Conservation (phyloP, 2,113 vertebrate genomes). For the Calidris pugnax region DNA sequence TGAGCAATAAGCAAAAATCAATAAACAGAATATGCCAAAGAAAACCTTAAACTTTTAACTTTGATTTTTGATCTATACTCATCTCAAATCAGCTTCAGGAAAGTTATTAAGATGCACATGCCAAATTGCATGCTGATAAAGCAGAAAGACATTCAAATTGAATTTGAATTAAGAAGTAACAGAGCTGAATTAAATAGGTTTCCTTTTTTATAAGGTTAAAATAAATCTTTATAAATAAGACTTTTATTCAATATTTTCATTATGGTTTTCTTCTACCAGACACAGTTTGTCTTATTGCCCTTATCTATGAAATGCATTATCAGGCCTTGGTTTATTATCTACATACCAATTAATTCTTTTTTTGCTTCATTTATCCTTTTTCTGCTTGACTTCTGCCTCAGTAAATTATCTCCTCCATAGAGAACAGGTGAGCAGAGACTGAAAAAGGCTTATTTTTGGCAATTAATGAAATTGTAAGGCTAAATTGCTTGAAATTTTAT, state of each 20-base stretch:
- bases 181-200: background rate
- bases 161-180: conserved; percentile 15
- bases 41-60: background rate
- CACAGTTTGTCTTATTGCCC: background rate
- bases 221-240: conserved; percentile 4
- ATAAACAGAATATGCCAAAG: background rate
- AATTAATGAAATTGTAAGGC: background rate
- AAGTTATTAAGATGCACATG: background rate
- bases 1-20: background rate
- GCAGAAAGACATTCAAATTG: background rate
- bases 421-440: background rate
- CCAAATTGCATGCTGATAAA: conserved; percentile 4
- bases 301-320: conserved; percentile 6
- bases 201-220: background rate
- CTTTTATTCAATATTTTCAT: conserved; percentile 22
- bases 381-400: background rate
- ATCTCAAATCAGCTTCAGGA: background rate
- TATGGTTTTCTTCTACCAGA: background rate
- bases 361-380: conserved; percentile 34
- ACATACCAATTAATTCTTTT: conserved; percentile 1
- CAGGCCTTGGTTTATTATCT: conserved; percentile 4
- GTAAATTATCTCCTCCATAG: background rate
- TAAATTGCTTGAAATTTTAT: background rate
- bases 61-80: background rate
- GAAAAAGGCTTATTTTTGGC: background rate